Percentiles rank a stretch among this genome's conserved stretches.
Conservation (phyloP, 2,113 vertebrate species). For the Antechinus flavipes region DNA sequence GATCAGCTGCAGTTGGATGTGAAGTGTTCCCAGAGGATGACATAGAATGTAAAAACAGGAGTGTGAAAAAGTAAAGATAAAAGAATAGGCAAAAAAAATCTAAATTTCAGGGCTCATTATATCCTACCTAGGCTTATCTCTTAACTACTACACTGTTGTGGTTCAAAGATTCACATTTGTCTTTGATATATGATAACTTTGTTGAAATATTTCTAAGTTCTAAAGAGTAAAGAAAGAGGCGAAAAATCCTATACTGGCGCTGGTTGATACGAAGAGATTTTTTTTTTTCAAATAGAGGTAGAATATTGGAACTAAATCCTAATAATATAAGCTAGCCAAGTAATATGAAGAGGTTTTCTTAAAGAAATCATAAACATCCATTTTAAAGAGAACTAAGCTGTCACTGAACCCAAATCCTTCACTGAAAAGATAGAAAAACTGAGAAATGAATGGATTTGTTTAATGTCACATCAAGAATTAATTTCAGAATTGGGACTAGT, state of each 20-base stretch:
- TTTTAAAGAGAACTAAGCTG: neutral
- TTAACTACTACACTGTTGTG: neutral
- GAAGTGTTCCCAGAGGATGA: neutral
- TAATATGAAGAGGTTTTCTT: neutral
- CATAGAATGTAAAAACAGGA: neutral
- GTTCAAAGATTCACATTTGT: constrained; percentile 32
- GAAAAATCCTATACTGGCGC: constrained; percentile 31
- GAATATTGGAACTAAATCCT: constrained; percentile 34
- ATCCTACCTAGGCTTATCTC: neutral
- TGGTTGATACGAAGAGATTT: neutral
- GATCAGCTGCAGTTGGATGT: neutral
- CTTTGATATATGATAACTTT: constrained; percentile 38
- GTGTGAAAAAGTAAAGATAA: neutral
- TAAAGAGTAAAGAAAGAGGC: constrained; percentile 19
- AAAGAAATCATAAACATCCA: neutral
- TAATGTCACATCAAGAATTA: neutral
- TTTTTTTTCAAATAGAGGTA: constrained; percentile 20
- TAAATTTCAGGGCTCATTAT: neutral
- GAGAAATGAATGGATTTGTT: neutral
- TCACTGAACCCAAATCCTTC: neutral
- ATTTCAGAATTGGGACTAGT: neutral
- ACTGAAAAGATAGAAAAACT: neutral
- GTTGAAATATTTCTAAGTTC: constrained; percentile 12
- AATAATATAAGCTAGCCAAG: constrained; percentile 20
- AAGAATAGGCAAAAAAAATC: constrained; percentile 2